These are phyloP conservation scores for Pagrus major DNA, from an alignment of 2,113 vertebrate species.

Conservation along the genomic window DNA sequence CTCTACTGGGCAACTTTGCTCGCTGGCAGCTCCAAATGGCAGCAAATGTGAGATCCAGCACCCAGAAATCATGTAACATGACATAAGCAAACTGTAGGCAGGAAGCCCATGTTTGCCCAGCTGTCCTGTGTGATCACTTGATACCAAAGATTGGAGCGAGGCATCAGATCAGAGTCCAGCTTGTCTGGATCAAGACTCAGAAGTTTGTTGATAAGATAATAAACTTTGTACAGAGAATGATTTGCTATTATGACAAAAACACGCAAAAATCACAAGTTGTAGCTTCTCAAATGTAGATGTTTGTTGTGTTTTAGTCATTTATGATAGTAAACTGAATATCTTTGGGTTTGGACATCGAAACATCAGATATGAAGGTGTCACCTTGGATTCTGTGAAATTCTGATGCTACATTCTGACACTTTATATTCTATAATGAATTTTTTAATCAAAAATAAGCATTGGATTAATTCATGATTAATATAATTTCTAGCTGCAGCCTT, in stretches of 20 bases:
- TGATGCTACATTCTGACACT: not conserved
- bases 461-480: not conserved
- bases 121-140: constrained; percentile 27
- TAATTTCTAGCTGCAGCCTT: not conserved
- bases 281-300: not conserved
- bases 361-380: not conserved
- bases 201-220: not conserved
- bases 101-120: constrained; percentile 41
- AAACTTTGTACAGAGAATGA: not conserved
- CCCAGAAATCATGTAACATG: constrained; percentile 31
- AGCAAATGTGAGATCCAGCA: constrained; percentile 7
- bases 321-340: not conserved
- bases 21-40: constrained; percentile 3
- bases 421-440: not conserved
- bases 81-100: constrained; percentile 43
- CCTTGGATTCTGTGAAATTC: not conserved
- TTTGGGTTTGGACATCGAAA: not conserved
- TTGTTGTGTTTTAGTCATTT: too few species aligned
- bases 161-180: constrained; percentile 11
- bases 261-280: not conserved
- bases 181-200: not conserved
- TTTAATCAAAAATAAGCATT: too few species aligned
- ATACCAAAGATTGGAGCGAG: constrained; percentile 2
- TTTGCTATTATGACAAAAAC: not conserved
- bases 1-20: constrained; percentile 13